phyloP scores from a whole-genome alignment of 2,113 vertebrate species.

The Columbina picui region DNA sequence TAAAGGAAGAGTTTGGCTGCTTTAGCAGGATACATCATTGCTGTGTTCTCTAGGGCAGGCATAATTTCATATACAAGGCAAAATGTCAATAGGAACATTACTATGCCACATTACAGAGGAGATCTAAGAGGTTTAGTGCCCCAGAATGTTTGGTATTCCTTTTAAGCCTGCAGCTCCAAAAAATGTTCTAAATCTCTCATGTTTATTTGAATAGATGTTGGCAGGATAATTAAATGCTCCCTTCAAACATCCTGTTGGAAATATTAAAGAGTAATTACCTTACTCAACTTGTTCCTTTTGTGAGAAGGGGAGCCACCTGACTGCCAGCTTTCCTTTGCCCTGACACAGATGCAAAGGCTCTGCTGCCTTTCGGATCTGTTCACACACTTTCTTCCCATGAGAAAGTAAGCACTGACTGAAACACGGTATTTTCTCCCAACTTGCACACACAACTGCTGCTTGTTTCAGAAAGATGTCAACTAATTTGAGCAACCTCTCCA shows the following conservation, averaged over 20 bases:
- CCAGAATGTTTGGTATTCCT: conserved; percentile 69
- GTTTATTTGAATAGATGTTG: conserved; percentile 76
- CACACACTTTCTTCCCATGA: conserved; percentile 82
- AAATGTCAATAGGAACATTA: conserved; percentile 59
- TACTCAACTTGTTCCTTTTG: conserved; percentile 55
- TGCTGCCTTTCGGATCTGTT: conserved; percentile 54
- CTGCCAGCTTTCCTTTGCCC: conserved; percentile 50
- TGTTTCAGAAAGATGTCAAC: conserved; percentile 77
- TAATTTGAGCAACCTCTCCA: conserved; percentile 77
- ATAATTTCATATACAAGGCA: conserved; percentile 23
- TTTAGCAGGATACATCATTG: neutral
- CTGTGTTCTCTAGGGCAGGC: neutral
- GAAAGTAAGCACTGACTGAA: conserved; percentile 76
- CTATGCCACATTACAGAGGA: conserved; percentile 21
- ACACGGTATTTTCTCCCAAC: conserved; percentile 67
- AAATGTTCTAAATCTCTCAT: conserved; percentile 54
- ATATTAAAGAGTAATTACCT: conserved; percentile 76
- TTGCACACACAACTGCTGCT: conserved; percentile 83
- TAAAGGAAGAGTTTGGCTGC: neutral
- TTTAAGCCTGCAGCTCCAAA: conserved; percentile 45
- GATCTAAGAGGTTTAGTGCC: conserved; percentile 66
- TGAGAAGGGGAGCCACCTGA: conserved; percentile 57
- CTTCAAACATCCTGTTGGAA: conserved; percentile 74
- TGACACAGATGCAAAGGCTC: conserved; percentile 50
- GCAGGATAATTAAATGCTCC: conserved; percentile 71